phyloP scores from a whole-genome alignment of 2,113 vertebrate species.

The Tachysurus vachellii region DNA sequence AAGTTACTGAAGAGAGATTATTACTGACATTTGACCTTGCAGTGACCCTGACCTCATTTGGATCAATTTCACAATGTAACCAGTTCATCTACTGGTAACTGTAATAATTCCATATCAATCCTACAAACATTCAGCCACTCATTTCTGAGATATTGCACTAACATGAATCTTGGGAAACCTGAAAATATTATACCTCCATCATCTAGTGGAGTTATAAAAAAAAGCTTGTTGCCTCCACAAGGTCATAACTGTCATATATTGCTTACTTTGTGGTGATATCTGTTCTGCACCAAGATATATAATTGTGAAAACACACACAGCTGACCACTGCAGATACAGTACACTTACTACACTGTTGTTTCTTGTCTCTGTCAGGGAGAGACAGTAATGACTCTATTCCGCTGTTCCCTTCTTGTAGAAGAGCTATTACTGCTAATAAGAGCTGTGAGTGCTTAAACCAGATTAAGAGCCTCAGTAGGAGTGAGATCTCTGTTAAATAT shows the following conservation, averaged over 20 bases:
- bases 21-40: neutral
- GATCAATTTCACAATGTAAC: neutral
- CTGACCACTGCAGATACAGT: constrained; percentile 36
- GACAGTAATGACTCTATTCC: constrained; percentile 1
- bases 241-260: neutral
- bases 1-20: neutral
- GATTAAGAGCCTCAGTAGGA: constrained; percentile 33
- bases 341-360: constrained; percentile 19
- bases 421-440: constrained; percentile 43
- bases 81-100: neutral
- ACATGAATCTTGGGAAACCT: neutral
- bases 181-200: neutral
- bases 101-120: neutral
- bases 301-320: constrained; percentile 3
- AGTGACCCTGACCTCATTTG: neutral
- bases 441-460: constrained; percentile 22
- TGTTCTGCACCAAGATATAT: neutral
- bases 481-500: constrained; percentile 26
- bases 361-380: constrained; percentile 12
- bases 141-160: neutral
- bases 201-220: neutral
- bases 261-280: neutral
- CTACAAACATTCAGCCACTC: neutral
- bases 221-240: neutral
- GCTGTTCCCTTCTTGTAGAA: constrained; percentile 20